A percentile compares a stretch with the other conserved stretches of the same genome.
Conservation (phyloP, 2,113 vertebrate genomes). For the Alectura lathami region DNA sequence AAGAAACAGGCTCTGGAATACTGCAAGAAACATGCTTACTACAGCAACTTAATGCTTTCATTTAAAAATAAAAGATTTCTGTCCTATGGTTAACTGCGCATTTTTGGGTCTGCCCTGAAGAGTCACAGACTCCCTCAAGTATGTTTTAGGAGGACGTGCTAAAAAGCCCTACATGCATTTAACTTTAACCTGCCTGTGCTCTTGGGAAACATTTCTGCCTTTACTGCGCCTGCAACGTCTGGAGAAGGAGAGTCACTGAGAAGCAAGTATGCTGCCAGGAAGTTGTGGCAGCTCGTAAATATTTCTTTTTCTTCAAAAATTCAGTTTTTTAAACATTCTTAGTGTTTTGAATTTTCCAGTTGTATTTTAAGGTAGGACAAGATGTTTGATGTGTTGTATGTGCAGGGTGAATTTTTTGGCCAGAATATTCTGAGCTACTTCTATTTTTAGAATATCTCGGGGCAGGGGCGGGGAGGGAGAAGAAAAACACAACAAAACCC, state of each 20-base stretch:
- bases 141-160: neutral
- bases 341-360: slow-evolving; percentile 9
- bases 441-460: neutral
- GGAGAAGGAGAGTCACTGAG: neutral
- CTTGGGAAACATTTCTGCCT: neutral
- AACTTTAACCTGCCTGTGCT: neutral
- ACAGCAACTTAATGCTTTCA: neutral
- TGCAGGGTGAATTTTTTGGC: neutral
- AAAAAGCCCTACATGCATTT: neutral
- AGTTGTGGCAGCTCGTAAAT: slow-evolving; percentile 1
- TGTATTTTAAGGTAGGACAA: slow-evolving; percentile 6
- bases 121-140: neutral
- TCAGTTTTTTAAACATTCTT: neutral
- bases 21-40: neutral
- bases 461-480: fast-evolving
- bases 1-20: neutral
- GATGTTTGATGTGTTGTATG: neutral
- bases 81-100: neutral
- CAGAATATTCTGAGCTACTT: neutral
- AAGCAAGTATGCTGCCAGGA: neutral
- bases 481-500: neutral
- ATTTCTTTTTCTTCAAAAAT: slow-evolving; percentile 1
- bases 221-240: neutral
- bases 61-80: neutral
- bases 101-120: neutral